Base-by-base conservation (phyloP, 1,140 invertebrate species). In the Trypoxylus dichotomus region DNA sequence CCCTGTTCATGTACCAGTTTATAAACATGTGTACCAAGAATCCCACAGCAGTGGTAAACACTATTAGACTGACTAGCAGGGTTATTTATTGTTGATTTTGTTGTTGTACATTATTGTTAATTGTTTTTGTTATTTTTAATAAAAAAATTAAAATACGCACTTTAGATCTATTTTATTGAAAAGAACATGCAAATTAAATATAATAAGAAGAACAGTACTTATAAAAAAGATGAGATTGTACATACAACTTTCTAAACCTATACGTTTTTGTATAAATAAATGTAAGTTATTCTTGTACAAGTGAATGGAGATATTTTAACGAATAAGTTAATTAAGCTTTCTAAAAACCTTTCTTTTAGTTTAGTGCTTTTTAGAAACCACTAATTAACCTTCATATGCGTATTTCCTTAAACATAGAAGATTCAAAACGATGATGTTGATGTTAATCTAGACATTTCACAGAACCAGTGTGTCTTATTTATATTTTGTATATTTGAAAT, bases 1-100 rank as follows among this genome's bases (percentile, higher is more conserved):
- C 85, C 91, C 93, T 60, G 93, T 94, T 75, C 92, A 93, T 80
- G 91, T 93, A n/a, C 93, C 93, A 3, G 91, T 94, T 72, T 94
- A 94, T 88, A 94, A 94, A 85, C 93, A 94, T 85, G 91, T 94
- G 80, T 93, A 93, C 87, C 92, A 93, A 83, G 72, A 74, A 74
- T 74, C 72, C 19, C 72, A 74, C 21, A 37, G 29, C 5, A 21
- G 29, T 21, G 72, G 72, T 37, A 37, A 74, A 41, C 72, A 74
- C 15, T 74, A 74, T 42, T 74, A 74, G 72, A 74, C 72, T 74
- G 72, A 74, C 41, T 74, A 68, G 24, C 60, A 27, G 60, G 60
- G 60, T 68, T 68, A 68, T 68, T 68, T 68, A 68, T 68, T 68
- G 60, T 68, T 68, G 60, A 27, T 27, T 68, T 68, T 68, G 60